Conservation (phyloP, 2,797 vertebrate species). For the Anguilla pacifica region DNA sequence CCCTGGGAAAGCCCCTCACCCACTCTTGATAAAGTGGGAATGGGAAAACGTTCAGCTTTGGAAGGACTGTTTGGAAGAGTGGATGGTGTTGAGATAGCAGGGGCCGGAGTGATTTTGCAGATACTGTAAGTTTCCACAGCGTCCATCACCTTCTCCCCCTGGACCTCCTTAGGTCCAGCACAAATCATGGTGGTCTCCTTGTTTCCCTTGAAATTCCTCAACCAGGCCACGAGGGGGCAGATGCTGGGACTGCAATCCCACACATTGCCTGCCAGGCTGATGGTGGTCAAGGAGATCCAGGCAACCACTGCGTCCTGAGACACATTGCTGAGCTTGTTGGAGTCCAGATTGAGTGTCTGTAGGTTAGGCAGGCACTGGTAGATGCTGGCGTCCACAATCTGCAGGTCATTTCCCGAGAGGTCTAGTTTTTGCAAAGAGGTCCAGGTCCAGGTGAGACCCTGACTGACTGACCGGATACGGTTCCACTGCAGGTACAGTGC, state of each 20-base stretch:
- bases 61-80: slow-evolving; percentile 69
- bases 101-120: slow-evolving; percentile 77
- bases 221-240: slow-evolving; percentile 90
- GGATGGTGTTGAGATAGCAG: slow-evolving; percentile 74
- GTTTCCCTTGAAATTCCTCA: slow-evolving; percentile 92
- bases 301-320: slow-evolving; percentile 88
- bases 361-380: slow-evolving; percentile 94
- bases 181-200: slow-evolving; percentile 94
- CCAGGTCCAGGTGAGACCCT: slow-evolving; percentile 95
- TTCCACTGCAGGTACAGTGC: slow-evolving; percentile 97
- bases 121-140: slow-evolving; percentile 88
- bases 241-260: slow-evolving; percentile 94
- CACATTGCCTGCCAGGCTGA: slow-evolving; percentile 92
- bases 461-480: slow-evolving; percentile 86
- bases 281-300: slow-evolving; percentile 93
- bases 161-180: slow-evolving; percentile 88
- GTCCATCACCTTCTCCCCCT: slow-evolving; percentile 91
- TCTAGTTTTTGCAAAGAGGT: slow-evolving; percentile 96
- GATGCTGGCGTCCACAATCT: slow-evolving; percentile 83
- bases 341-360: slow-evolving; percentile 94
- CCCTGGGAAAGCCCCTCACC: slow-evolving; percentile 70
- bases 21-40: slow-evolving; percentile 73
- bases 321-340: slow-evolving; percentile 94
- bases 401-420: slow-evolving; percentile 92
- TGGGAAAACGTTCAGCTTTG: slow-evolving; percentile 70